phyloP scores from a whole-genome alignment of 2,888 invertebrate species.

The Agriopis aurantiaria region DNA sequence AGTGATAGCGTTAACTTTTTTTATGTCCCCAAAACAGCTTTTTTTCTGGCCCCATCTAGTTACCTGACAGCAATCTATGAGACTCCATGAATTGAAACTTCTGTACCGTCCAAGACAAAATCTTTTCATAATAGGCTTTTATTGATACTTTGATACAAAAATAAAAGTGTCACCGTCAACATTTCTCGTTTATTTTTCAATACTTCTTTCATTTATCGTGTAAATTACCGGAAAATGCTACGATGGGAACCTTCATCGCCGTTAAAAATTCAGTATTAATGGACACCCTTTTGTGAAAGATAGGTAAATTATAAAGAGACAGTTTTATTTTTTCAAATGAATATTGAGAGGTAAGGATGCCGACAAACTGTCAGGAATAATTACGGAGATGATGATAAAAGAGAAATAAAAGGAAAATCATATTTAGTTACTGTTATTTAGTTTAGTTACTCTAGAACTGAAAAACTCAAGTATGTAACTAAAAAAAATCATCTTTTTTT shows the following conservation, averaged over 20 bases:
- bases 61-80: slow-evolving; percentile 49
- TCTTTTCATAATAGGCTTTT: slow-evolving; percentile 53
- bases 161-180: slow-evolving; percentile 38
- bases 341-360: slow-evolving; percentile 27
- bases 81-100: slow-evolving; percentile 57
- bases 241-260: slow-evolving; percentile 32
- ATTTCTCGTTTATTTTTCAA: slow-evolving; percentile 36
- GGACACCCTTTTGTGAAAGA: slow-evolving; percentile 30
- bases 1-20: neutral
- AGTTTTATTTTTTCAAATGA: slow-evolving; percentile 27
- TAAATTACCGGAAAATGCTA: slow-evolving; percentile 30
- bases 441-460: slow-evolving; percentile 5
- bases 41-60: slow-evolving; percentile 53
- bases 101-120: slow-evolving; percentile 49
- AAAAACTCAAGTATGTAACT: too few species aligned
- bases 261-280: slow-evolving; percentile 32
- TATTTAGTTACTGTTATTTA: slow-evolving; percentile 3
- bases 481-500: too few species aligned
- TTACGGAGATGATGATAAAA: slow-evolving; percentile 30
- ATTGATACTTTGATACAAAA: slow-evolving; percentile 51
- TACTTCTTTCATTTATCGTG: slow-evolving; percentile 31
- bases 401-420: slow-evolving; percentile 12
- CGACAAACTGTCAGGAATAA: slow-evolving; percentile 34
- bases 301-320: slow-evolving; percentile 19
- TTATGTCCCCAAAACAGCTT: slow-evolving; percentile 23